Conservation (phyloP, 2,113 vertebrate genomes). For the Nothobranchius furzeri region DNA sequence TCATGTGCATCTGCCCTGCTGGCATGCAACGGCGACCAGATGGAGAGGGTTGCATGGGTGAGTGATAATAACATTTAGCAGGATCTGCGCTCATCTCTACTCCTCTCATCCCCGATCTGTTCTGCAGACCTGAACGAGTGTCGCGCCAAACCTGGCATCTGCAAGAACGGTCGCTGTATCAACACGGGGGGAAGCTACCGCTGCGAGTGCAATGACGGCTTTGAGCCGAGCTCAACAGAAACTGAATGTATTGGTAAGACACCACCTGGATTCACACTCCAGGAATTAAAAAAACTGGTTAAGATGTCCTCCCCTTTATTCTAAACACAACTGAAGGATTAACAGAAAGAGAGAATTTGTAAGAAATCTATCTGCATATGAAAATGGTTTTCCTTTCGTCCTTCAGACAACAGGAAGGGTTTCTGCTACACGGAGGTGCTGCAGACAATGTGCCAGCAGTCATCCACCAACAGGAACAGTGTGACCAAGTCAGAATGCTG, state of each 20-base stretch:
- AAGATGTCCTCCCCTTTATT: no score
- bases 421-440: constrained; percentile 91
- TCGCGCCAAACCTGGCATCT: constrained; percentile 85
- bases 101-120: not conserved
- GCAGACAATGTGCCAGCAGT: constrained; percentile 90
- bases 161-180: constrained; percentile 88
- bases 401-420: constrained; percentile 87
- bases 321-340: not conserved
- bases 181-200: constrained; percentile 90
- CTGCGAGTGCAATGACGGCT: constrained; percentile 91
- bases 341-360: no score
- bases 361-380: no score
- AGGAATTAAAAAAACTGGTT: not conserved
- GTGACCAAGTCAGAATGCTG: constrained; percentile 93
- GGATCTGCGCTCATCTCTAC: not conserved
- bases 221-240: constrained; percentile 84
- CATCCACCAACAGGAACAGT: constrained; percentile 84
- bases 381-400: no score
- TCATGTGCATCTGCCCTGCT: constrained; percentile 88
- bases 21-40: constrained; percentile 87
- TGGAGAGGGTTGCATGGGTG: constrained; percentile 92
- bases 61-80: constrained; percentile 23
- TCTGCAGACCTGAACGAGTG: constrained; percentile 91
- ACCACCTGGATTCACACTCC: not conserved
- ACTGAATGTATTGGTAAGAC: constrained; percentile 91